These are phyloP conservation scores for Vandiemenella viatica DNA, from an alignment of 2,888 invertebrate species.

Conservation along the genomic window DNA sequence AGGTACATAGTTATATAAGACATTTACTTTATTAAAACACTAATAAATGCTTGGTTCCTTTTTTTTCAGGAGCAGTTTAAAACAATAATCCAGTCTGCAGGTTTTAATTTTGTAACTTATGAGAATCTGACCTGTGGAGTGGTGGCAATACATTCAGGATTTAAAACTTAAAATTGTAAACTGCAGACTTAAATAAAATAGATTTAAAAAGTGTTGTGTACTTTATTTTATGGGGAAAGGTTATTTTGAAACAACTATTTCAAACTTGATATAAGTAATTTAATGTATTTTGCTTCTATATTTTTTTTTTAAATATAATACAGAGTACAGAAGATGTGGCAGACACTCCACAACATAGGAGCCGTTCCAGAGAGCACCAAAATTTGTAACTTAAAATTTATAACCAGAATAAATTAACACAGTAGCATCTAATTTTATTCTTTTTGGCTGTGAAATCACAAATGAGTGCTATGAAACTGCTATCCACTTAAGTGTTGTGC, in stretches of 20 bases:
- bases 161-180: constrained; percentile 50
- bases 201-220: neutral
- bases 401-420: neutral
- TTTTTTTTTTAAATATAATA: constrained; percentile 14
- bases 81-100: constrained; percentile 73
- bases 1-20: too few relatives aligned
- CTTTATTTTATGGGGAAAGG: neutral
- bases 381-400: neutral
- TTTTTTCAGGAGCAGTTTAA: constrained; percentile 71
- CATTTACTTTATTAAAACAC: too few relatives aligned
- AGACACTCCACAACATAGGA: constrained; percentile 1
- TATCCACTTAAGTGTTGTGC: constrained; percentile 7
- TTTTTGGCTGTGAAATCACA: neutral
- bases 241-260: constrained; percentile 1
- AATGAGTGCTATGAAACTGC: constrained; percentile 5
- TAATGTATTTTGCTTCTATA: constrained; percentile 13
- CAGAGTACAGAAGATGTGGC: constrained; percentile 13
- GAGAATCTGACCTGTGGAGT: constrained; percentile 85
- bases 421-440: neutral
- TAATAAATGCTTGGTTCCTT: too few relatives aligned
- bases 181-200: neutral
- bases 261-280: constrained; percentile 14
- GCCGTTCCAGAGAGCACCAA: constrained; percentile 9
- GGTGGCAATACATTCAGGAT: constrained; percentile 90
- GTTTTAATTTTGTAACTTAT: constrained; percentile 73